Conservation (phyloP, 2,888 invertebrate genomes). For the Baccha elongata region DNA sequence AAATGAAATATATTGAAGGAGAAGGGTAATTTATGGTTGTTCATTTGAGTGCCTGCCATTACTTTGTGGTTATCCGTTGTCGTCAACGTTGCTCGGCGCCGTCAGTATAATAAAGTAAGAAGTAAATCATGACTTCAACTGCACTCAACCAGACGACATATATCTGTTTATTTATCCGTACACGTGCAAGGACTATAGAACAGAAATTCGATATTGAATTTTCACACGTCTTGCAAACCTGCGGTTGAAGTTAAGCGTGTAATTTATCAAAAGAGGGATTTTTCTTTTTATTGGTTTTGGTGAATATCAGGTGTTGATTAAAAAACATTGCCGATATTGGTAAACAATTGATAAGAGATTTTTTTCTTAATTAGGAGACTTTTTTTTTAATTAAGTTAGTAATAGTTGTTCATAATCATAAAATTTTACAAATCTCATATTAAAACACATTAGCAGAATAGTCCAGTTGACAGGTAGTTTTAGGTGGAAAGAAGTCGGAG, state of each 20-base stretch:
- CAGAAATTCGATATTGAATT: constrained; percentile 34
- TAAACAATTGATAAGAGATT: too few relatives aligned
- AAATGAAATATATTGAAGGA: constrained; percentile 41
- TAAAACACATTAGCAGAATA: too few relatives aligned
- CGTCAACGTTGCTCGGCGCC: neutral
- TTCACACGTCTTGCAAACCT: constrained; percentile 13
- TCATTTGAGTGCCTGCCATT: constrained; percentile 69
- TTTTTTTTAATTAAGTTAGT: too few relatives aligned
- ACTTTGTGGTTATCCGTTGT: constrained; percentile 62
- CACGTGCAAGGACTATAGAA: constrained; percentile 30
- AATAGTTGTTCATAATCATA: too few relatives aligned
- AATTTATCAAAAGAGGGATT: constrained; percentile 1
- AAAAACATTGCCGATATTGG: too few relatives aligned
- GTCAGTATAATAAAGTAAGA: neutral
- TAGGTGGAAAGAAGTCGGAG: too few relatives aligned
- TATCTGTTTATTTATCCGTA: constrained; percentile 53
- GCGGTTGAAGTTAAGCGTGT: constrained; percentile 28
- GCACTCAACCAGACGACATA: constrained; percentile 45
- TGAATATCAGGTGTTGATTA: too few relatives aligned
- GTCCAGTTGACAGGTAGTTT: too few relatives aligned
- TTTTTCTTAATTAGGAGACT: too few relatives aligned
- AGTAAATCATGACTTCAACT: constrained; percentile 24
- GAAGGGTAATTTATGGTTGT: constrained; percentile 56
- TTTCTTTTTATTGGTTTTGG: constrained; percentile 4
- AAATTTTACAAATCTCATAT: too few relatives aligned